Evolutionary conservation across 2,113 vertebrate species (phyloP).

Genomic region (Egretta garzetta): DNA sequence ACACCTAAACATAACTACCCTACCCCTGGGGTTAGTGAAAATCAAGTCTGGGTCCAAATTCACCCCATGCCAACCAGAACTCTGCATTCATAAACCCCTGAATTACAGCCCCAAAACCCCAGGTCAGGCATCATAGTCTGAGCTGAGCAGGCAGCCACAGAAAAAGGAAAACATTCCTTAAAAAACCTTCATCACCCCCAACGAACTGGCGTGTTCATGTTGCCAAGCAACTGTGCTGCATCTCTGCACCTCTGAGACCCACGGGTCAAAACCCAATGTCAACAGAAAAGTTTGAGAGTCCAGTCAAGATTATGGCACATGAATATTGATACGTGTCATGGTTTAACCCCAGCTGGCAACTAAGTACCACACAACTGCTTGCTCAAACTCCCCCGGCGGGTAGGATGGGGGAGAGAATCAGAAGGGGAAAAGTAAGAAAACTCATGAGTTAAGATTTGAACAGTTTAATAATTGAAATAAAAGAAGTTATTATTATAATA

Average conservation of each 20-base stretch:
- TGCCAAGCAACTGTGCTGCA: slow-evolving; percentile 20
- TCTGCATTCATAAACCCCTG: neutral
- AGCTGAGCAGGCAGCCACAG: neutral
- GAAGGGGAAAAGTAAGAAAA: too few relatives aligned
- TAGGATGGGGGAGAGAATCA: too few relatives aligned
- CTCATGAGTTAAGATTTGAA: too few relatives aligned
- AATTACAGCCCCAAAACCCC: neutral
- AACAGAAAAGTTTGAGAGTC: slow-evolving; percentile 15
- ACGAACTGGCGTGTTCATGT: neutral
- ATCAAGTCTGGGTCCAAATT: neutral
- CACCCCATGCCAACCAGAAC: neutral
- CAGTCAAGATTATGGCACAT: neutral
- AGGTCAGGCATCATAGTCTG: neutral
- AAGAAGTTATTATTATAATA: too few relatives aligned
- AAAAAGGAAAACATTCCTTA: neutral
- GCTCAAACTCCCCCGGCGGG: too few relatives aligned
- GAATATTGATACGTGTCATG: neutral
- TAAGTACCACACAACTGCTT: too few relatives aligned
- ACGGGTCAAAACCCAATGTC: neutral
- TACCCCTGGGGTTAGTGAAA: neutral
- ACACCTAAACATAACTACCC: neutral
- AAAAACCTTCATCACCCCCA: neutral
- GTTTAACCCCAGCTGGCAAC: too few relatives aligned
- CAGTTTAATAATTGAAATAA: too few relatives aligned
- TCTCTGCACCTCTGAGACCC: neutral